These are phyloP conservation scores for Galerucella pusilla DNA, from an alignment of 2,888 invertebrate genomes.

Conservation along the genomic window DNA sequence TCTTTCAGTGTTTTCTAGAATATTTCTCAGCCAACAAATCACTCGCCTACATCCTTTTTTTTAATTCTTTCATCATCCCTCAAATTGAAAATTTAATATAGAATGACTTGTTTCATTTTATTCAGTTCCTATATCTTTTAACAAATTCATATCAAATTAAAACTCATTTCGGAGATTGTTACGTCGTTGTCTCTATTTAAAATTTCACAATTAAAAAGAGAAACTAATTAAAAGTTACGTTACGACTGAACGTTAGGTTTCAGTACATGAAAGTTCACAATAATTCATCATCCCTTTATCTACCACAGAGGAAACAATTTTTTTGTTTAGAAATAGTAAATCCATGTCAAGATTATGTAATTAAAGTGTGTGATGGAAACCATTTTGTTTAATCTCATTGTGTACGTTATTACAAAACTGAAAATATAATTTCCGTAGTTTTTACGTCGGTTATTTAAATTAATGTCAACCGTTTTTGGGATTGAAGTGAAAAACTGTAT, in stretches of 20 bases:
- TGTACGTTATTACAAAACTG: background rate
- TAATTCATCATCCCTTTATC: background rate
- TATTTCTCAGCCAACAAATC: too few relatives aligned
- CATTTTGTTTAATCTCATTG: background rate
- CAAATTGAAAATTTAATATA: too few relatives aligned
- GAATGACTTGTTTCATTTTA: too few relatives aligned
- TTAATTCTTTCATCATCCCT: too few relatives aligned
- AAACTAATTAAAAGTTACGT: slow-evolving; percentile 12
- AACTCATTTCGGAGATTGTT: background rate
- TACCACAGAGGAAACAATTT: background rate
- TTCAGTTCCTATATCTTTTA: background rate
- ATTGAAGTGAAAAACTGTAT: too few relatives aligned
- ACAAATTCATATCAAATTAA: background rate
- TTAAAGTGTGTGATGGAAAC: background rate
- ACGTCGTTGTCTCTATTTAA: background rate
- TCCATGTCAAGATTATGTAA: background rate
- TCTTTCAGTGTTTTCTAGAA: too few relatives aligned
- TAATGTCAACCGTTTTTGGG: too few relatives aligned
- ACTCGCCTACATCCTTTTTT: too few relatives aligned
- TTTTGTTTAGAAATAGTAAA: slow-evolving; percentile 4
- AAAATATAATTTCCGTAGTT: too few relatives aligned
- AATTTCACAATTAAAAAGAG: background rate
- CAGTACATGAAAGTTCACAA: background rate
- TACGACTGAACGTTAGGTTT: slow-evolving; percentile 3
- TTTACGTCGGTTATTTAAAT: too few relatives aligned